Conservation (phyloP, 1,140 invertebrate species). For the Calliphora vicina region DNA sequence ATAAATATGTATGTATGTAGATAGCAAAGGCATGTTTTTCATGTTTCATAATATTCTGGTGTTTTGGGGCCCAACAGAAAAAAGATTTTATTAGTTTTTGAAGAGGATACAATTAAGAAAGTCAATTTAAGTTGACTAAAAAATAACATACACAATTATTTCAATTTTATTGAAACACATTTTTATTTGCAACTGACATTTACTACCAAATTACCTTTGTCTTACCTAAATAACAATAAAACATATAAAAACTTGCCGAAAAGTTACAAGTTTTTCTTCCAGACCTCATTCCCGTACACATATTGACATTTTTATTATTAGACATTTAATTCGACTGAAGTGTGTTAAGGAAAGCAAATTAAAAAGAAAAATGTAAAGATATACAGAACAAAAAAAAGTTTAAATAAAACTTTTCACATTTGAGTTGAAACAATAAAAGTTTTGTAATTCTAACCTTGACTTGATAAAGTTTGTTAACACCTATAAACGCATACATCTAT, state of each 20-base stretch:
- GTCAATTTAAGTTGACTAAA: neutral
- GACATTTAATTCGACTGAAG: conserved; percentile 11
- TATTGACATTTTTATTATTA: conserved; percentile 10
- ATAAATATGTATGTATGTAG: too few species aligned
- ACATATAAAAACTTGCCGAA: neutral
- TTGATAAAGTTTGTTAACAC: conserved; percentile 3
- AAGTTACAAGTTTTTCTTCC: neutral
- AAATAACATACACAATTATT: neutral
- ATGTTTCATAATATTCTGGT: neutral
- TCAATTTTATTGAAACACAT: neutral
- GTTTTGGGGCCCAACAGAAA: too few species aligned
- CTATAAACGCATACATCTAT: too few species aligned
- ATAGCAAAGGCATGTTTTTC: neutral
- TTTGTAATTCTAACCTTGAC: conserved; percentile 38
- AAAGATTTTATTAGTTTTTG: neutral
- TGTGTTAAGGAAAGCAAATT: neutral
- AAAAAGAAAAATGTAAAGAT: neutral
- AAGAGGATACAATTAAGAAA: conserved; percentile 1
- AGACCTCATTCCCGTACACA: neutral
- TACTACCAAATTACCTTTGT: neutral
- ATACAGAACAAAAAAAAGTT: neutral
- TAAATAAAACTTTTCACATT: conserved; percentile 17
- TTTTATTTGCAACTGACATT: neutral
- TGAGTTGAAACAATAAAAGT: conserved; percentile 35
- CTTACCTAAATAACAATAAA: neutral